These are phyloP conservation scores for Eilema depressum DNA, from an alignment of 2,888 invertebrate genomes.

Conservation along the genomic window DNA sequence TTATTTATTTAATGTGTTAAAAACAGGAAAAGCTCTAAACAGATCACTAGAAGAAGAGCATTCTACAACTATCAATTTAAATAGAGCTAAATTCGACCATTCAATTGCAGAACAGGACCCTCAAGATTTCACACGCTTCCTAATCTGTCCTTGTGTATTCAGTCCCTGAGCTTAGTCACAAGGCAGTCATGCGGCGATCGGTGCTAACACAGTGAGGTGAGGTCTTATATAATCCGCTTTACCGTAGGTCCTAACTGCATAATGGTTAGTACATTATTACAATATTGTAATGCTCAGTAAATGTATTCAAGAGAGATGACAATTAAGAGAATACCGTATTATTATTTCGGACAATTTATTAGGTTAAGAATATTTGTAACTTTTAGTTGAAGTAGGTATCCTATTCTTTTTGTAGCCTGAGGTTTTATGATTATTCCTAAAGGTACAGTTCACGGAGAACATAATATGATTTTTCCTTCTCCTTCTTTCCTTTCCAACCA, in stretches of 20 bases:
- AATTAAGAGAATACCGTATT: no score
- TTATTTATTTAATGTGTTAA: no score
- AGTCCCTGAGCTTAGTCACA: slow-evolving; percentile 4
- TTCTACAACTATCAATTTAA: not conserved
- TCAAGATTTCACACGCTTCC: not conserved
- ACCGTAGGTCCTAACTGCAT: not conserved
- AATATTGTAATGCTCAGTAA: not conserved
- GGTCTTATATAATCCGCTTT: slow-evolving; percentile 13
- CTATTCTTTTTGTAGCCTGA: no score
- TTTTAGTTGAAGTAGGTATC: no score
- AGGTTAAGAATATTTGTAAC: not conserved
- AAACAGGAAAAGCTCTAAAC: no score
- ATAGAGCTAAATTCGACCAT: slow-evolving; percentile 1
- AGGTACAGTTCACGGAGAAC: no score
- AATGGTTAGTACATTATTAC: not conserved
- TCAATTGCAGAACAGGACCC: slow-evolving; percentile 4
- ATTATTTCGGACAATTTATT: not conserved
- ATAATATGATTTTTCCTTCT: no score
- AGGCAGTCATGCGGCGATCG: not conserved
- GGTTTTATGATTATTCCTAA: no score
- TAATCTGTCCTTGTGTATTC: slow-evolving; percentile 14
- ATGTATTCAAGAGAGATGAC: not conserved
- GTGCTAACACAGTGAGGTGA: slow-evolving; percentile 12
- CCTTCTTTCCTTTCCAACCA: no score
- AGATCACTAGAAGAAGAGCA: not conserved